phyloP scores from a whole-genome alignment of 1,140 invertebrate species.

The Eurosta solidaginis region DNA sequence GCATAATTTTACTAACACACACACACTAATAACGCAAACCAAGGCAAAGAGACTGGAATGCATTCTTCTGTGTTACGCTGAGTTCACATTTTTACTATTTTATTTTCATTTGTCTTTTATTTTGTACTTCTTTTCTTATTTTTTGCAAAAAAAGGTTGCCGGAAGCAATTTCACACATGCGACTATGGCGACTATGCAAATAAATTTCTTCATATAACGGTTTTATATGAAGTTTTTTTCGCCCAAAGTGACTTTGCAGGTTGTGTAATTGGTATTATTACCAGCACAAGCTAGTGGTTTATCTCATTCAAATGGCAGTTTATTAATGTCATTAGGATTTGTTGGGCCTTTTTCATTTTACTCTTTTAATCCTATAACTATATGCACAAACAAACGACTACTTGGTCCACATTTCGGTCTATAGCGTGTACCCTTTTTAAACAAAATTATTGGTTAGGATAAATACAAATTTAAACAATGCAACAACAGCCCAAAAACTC shows the following conservation, averaged over 20 bases:
- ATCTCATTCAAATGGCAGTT: background rate
- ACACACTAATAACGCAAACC: too few relatives aligned
- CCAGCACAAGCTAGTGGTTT: background rate
- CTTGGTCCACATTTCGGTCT: too few relatives aligned
- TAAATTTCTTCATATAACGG: too few relatives aligned
- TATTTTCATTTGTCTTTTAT: background rate
- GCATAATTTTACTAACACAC: background rate
- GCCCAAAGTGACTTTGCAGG: background rate
- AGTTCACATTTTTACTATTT: background rate
- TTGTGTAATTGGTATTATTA: background rate
- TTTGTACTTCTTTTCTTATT: too few relatives aligned
- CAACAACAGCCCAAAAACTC: too few relatives aligned
- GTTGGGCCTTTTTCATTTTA: too few relatives aligned
- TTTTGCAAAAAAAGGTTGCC: background rate
- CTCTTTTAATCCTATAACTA: too few relatives aligned
- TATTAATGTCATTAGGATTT: background rate
- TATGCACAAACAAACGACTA: too few relatives aligned
- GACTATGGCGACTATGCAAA: background rate
- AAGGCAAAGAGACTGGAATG: background rate
- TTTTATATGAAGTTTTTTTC: too few relatives aligned
- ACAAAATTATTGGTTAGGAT: too few relatives aligned
- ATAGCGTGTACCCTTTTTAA: too few relatives aligned
- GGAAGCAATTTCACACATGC: conserved; percentile 16
- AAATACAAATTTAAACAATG: too few relatives aligned
- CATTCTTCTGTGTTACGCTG: background rate